A percentile compares a stretch with the other conserved stretches of the same genome.
Conservation (phyloP, 2,888 invertebrate genomes). For the Lepidocyrtinus sp. region DNA sequence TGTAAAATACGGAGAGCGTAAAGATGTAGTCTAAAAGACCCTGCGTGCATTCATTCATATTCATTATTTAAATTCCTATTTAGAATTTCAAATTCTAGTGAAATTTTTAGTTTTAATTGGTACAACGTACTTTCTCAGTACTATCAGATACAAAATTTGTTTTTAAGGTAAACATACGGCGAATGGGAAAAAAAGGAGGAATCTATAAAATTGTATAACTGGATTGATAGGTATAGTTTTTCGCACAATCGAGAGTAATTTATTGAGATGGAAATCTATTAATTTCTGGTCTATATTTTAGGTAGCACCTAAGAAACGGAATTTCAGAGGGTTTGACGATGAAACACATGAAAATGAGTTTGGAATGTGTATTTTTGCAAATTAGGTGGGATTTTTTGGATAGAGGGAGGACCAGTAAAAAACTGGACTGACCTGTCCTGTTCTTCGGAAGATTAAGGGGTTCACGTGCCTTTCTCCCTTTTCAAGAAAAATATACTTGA, state of each 20-base stretch:
- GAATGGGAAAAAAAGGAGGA: slow-evolving; percentile 3
- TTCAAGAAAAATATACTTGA: background rate
- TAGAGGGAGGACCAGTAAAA: slow-evolving; percentile 20
- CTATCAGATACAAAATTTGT: background rate
- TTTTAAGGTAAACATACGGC: slow-evolving; percentile 42
- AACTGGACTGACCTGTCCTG: slow-evolving; percentile 51
- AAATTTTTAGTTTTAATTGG: slow-evolving; percentile 4
- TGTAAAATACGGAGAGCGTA: no score
- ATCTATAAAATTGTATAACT: slow-evolving; percentile 25
- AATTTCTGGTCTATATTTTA: background rate
- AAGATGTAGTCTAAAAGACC: no score
- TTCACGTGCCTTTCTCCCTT: slow-evolving; percentile 47
- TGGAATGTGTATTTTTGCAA: slow-evolving; percentile 33
- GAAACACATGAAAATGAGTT: background rate
- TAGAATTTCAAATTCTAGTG: background rate
- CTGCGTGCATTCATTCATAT: slow-evolving; percentile 43
- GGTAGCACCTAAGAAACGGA: background rate
- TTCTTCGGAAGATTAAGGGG: slow-evolving; percentile 42
- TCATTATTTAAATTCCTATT: background rate
- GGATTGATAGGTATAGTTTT: slow-evolving; percentile 7
- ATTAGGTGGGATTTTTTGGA: background rate
- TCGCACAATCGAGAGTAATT: background rate
- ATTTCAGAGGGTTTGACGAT: no score
- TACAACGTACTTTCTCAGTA: background rate
- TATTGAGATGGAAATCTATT: background rate